phyloP scores from a whole-genome alignment of 1,140 invertebrate species.

The Thaumatotibia leucotreta region DNA sequence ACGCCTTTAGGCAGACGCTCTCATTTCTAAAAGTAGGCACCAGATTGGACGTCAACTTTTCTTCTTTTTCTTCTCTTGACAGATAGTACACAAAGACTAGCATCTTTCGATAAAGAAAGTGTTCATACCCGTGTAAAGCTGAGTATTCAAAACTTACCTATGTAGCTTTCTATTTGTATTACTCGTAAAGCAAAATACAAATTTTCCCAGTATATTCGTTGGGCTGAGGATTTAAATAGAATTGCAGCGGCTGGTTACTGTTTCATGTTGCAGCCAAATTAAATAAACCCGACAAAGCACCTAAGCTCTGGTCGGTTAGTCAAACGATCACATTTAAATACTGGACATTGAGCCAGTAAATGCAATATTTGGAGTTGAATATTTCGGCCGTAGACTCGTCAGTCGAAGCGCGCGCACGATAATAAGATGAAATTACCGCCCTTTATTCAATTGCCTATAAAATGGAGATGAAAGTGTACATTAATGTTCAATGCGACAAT shows the following conservation, averaged over 20 bases:
- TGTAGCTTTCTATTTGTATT: constrained; percentile 19
- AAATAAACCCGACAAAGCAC: constrained; percentile 5
- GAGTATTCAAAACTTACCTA: constrained; percentile 28
- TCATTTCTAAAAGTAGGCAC: constrained; percentile 55
- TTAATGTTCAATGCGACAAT: constrained; percentile 37
- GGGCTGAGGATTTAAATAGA: background rate
- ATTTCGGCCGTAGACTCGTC: background rate
- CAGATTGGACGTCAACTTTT: constrained; percentile 52
- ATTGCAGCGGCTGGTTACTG: background rate
- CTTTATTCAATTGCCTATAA: constrained; percentile 33
- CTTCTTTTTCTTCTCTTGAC: constrained; percentile 42
- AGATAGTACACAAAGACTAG: constrained; percentile 44
- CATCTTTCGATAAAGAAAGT: constrained; percentile 36
- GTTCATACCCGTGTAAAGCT: constrained; percentile 32
- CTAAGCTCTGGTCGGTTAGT: constrained; percentile 2
- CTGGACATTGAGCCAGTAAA: background rate
- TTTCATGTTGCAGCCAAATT: background rate
- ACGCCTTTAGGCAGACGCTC: constrained; percentile 32
- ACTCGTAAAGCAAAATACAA: constrained; percentile 16
- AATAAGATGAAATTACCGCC: constrained; percentile 35
- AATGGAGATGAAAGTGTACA: constrained; percentile 35
- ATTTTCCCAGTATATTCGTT: background rate
- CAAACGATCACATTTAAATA: background rate
- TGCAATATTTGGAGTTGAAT: background rate
- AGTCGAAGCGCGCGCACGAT: constrained; percentile 8